phyloP scores from a whole-genome alignment of 2,888 invertebrate species.

The Barypeithes pellucidus region DNA sequence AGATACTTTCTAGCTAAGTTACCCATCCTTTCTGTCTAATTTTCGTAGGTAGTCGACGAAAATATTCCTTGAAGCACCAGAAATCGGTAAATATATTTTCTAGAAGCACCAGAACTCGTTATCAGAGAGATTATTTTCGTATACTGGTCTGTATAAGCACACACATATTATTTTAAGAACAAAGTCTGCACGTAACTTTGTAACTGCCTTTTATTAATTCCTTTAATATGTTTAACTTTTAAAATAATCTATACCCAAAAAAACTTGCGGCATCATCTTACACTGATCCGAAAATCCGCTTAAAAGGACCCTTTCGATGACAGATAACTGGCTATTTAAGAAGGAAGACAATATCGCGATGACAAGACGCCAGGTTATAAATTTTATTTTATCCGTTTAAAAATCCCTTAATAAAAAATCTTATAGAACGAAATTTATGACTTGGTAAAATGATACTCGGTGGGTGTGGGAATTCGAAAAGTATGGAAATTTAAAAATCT shows the following conservation, averaged over 20 bases:
- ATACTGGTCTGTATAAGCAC: too few relatives aligned
- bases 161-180: too few relatives aligned
- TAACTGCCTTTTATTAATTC: not conserved
- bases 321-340: slow-evolving; percentile 50
- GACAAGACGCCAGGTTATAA: slow-evolving; percentile 54
- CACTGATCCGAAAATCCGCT: slow-evolving; percentile 37
- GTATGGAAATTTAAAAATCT: slow-evolving; percentile 35
- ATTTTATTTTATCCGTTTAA: slow-evolving; percentile 53
- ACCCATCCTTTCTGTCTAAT: too few relatives aligned
- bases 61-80: too few relatives aligned
- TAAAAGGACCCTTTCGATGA: slow-evolving; percentile 43
- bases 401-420: slow-evolving; percentile 43
- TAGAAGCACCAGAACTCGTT: too few relatives aligned
- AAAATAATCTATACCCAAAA: slow-evolving; percentile 15
- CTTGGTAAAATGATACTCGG: slow-evolving; percentile 43
- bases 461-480: slow-evolving; percentile 45
- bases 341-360: slow-evolving; percentile 55
- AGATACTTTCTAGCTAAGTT: too few relatives aligned
- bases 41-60: too few relatives aligned
- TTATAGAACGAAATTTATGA: slow-evolving; percentile 40
- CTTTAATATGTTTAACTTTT: not conserved
- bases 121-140: too few relatives aligned
- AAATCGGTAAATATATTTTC: too few relatives aligned
- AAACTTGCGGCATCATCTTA: slow-evolving; percentile 40
- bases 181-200: not conserved